Conservation (phyloP, 92 coral and sea anemone genomes). For the Paragorgia papillata region DNA sequence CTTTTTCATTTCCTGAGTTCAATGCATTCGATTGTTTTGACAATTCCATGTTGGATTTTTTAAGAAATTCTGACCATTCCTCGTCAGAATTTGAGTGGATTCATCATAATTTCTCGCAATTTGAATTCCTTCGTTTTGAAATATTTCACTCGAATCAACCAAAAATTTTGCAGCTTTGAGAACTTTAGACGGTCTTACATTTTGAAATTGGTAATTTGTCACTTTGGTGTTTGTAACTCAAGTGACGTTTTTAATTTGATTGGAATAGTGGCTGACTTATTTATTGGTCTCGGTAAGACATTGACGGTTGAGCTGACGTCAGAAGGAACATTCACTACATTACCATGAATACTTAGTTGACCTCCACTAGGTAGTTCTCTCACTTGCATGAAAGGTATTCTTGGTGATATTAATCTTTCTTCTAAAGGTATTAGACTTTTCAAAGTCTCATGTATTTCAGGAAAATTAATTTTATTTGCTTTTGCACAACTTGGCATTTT, state of each 20-base stretch:
- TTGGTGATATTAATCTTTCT: constrained; percentile 48
- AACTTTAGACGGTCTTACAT: constrained; percentile 54
- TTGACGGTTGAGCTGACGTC: constrained; percentile 63
- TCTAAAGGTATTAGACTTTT: constrained; percentile 50
- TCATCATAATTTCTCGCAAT: constrained; percentile 44
- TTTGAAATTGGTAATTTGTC: constrained; percentile 62
- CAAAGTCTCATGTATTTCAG: constrained; percentile 32
- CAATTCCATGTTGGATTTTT: neutral
- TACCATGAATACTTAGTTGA: too few relatives aligned
- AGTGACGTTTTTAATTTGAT: constrained; percentile 52
- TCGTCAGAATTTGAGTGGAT: neutral
- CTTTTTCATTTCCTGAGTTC: neutral
- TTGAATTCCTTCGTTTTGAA: constrained; percentile 66
- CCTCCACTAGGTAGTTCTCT: too few relatives aligned
- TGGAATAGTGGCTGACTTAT: constrained; percentile 55
- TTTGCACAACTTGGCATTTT: constrained; percentile 52
- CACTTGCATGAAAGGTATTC: constrained; percentile 44
- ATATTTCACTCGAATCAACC: constrained; percentile 63
- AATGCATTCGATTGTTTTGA: neutral
- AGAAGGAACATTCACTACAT: too few relatives aligned
- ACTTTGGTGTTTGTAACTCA: constrained; percentile 62
- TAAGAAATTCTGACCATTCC: constrained; percentile 39
- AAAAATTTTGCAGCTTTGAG: constrained; percentile 66
- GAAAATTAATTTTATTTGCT: constrained; percentile 63
- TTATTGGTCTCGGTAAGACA: constrained; percentile 52